Evolutionary conservation across 2,797 vertebrate genomes (phyloP).

Genomic region (Calcarius lapponicus): DNA sequence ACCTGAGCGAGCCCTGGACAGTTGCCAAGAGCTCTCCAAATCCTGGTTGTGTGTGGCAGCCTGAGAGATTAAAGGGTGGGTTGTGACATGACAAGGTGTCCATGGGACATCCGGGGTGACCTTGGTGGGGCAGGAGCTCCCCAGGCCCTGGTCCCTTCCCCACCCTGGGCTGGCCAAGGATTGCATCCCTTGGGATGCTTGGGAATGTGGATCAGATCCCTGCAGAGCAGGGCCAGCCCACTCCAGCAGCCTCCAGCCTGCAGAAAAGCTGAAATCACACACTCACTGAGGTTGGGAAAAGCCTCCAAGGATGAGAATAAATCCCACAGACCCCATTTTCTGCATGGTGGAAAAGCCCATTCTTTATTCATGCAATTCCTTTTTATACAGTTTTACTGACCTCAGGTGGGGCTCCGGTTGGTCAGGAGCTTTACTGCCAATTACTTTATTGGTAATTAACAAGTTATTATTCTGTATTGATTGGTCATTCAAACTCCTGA

Average conservation of each 20-base stretch:
- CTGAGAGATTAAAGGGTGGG: not conserved
- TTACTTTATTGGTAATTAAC: not conserved
- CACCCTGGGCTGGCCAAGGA: not conserved
- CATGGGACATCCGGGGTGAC: not conserved
- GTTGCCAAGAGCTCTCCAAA: not conserved
- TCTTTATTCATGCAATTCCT: not conserved
- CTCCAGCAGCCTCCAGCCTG: not conserved
- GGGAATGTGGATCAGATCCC: not conserved
- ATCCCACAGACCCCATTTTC: not conserved
- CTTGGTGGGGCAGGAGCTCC: not conserved
- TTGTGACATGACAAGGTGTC: not conserved
- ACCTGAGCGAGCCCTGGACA: not conserved
- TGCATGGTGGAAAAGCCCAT: not conserved
- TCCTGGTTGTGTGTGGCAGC: not conserved
- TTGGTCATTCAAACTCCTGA: not conserved
- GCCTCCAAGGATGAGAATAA: not conserved
- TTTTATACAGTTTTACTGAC: not conserved
- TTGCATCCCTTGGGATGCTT: accelerated
- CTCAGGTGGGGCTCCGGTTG: accelerated
- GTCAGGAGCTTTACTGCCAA: not conserved
- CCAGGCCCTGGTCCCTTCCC: not conserved
- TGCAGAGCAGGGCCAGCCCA: not conserved
- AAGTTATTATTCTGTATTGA: not conserved
- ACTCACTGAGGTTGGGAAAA: accelerated
- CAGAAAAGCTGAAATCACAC: not conserved